phyloP scores from a whole-genome alignment of 1,140 invertebrate species.

The Atta cephalotes region DNA sequence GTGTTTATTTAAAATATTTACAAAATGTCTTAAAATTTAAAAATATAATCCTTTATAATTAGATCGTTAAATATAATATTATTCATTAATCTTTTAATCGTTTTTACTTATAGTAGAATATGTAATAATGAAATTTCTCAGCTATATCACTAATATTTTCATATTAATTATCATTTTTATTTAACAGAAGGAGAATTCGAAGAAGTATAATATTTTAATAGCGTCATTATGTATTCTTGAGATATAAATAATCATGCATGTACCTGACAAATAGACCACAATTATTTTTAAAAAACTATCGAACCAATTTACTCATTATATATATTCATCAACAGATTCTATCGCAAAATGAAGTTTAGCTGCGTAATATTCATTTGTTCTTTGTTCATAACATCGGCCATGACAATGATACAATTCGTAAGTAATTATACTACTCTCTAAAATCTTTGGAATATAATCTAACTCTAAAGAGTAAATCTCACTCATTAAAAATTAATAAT shows the following conservation, averaged over 20 bases:
- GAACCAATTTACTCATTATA: neutral
- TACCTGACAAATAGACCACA: neutral
- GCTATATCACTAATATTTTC: neutral
- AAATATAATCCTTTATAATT: neutral
- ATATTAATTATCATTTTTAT: neutral
- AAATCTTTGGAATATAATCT: too few relatives aligned
- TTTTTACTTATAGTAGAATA: neutral
- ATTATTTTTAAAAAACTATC: neutral
- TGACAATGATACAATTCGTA: neutral
- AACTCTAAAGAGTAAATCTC: too few relatives aligned
- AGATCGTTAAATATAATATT: neutral
- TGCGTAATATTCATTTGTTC: neutral
- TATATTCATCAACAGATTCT: neutral
- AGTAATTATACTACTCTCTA: neutral
- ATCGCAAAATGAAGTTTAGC: neutral
- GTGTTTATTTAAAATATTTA: neutral
- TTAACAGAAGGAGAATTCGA: neutral
- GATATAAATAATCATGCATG: neutral
- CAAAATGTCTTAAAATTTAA: neutral
- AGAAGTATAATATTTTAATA: neutral
- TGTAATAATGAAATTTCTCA: neutral
- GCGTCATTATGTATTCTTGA: neutral
- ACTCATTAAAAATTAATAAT: too few relatives aligned
- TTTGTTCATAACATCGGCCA: neutral
- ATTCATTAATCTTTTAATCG: neutral